These are phyloP conservation scores for Phaedon cochleariae DNA, from an alignment of 2,888 invertebrate species.

Conservation along the genomic window DNA sequence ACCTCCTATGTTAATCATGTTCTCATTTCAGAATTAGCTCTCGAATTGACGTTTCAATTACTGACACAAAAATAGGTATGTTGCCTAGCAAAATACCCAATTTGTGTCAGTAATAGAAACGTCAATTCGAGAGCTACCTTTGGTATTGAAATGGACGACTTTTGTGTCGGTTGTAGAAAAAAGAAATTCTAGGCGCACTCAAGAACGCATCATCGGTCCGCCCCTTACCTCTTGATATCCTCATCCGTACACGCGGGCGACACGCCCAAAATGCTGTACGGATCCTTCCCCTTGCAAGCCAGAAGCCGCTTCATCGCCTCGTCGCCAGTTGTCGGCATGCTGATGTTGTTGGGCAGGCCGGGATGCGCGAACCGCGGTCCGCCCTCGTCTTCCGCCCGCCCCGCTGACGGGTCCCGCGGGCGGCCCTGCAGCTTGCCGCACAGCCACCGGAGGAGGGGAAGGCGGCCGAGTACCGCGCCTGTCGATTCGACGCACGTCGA, in stretches of 20 bases:
- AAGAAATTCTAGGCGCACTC: too few relatives aligned
- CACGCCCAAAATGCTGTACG: conserved; percentile 82
- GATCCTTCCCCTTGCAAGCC: conserved; percentile 95
- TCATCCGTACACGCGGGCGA: conserved; percentile 89
- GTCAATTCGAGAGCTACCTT: too few relatives aligned
- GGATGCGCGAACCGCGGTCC: conserved; percentile 62
- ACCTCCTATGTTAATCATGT: too few relatives aligned
- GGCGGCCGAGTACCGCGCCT: conserved; percentile 50
- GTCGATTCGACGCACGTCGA: conserved; percentile 50
- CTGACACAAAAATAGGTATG: too few relatives aligned
- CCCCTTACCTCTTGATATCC: conserved; percentile 81
- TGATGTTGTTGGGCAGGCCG: conserved; percentile 76
- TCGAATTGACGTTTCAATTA: too few relatives aligned
- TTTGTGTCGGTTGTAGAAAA: too few relatives aligned
- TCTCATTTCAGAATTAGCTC: too few relatives aligned
- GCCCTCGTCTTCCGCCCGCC: conserved; percentile 58
- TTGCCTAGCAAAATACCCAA: too few relatives aligned
- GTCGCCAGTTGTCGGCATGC: conserved; percentile 88
- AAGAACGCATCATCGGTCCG: too few relatives aligned
- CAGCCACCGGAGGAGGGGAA: conserved; percentile 56
- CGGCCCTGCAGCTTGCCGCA: conserved; percentile 56
- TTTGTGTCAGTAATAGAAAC: too few relatives aligned
- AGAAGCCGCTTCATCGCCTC: conserved; percentile 91
- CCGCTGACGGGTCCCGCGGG: conserved; percentile 50
- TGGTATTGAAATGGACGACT: too few relatives aligned